phyloP scores from a whole-genome alignment of 2,113 vertebrate genomes.

The Bujurquina vittata region DNA sequence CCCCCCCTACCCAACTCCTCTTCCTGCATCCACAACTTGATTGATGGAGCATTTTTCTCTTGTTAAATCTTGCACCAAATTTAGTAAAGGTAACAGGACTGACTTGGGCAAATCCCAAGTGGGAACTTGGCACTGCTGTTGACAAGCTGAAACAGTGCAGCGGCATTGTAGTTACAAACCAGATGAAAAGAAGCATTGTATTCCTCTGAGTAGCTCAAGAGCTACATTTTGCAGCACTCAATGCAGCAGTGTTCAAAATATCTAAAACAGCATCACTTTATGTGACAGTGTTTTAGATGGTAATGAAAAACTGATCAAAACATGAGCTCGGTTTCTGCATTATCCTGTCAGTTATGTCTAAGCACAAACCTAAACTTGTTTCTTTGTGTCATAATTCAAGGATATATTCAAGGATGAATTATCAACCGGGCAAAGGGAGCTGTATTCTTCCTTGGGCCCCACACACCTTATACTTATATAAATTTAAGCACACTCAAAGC shows the following conservation, averaged over 20 bases:
- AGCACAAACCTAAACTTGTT: neutral
- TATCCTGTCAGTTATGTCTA: neutral
- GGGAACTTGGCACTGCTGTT: constrained; percentile 50
- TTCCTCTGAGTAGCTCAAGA: constrained; percentile 30
- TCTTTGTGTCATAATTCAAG: neutral
- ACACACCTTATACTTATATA: neutral
- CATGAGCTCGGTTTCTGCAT: neutral
- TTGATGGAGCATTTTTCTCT: constrained; percentile 73
- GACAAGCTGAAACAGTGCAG: constrained; percentile 62
- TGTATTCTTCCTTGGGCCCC: neutral
- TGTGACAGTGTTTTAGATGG: constrained; percentile 6
- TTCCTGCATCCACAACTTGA: constrained; percentile 54
- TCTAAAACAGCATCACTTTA: constrained; percentile 8
- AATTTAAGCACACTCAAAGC: neutral
- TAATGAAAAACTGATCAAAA: constrained; percentile 12
- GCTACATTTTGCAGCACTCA: constrained; percentile 29
- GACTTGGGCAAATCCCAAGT: constrained; percentile 63
- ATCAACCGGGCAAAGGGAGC: neutral
- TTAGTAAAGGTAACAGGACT: constrained; percentile 67
- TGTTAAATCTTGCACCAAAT: constrained; percentile 66
- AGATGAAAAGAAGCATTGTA: constrained; percentile 56
- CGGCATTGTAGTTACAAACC: constrained; percentile 41
- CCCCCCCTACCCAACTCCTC: constrained; percentile 2
- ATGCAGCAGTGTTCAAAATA: constrained; percentile 29
- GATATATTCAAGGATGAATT: neutral